Percentiles rank a stretch among this genome's conserved stretches.
phyloP scores from a whole-genome alignment of 2,888 invertebrate genomes.

The Sylvicola cinctus region DNA sequence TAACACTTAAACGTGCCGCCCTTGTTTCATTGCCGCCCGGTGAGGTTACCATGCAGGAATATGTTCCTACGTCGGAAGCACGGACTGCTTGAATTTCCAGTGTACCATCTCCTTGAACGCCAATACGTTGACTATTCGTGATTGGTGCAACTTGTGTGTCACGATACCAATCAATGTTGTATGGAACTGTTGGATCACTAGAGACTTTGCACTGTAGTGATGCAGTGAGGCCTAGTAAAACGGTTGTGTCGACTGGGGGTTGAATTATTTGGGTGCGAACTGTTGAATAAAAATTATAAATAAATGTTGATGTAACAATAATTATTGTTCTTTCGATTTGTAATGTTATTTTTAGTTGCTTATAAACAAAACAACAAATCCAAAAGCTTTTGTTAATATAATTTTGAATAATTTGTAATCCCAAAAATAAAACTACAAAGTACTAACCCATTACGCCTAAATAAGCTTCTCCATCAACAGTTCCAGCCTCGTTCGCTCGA shows the following conservation, averaged over 20 bases:
- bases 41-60: slow-evolving; percentile 66
- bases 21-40: slow-evolving; percentile 86
- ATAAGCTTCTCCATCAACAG: slow-evolving; percentile 60
- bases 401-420: not conserved
- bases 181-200: slow-evolving; percentile 72
- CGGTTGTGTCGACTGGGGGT: slow-evolving; percentile 79
- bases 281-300: slow-evolving; percentile 22
- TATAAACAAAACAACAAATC: not conserved
- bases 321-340: slow-evolving; percentile 5
- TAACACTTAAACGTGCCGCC: slow-evolving; percentile 63
- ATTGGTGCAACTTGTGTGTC: slow-evolving; percentile 48
- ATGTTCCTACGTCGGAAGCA: slow-evolving; percentile 83
- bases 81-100: slow-evolving; percentile 73
- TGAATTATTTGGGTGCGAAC: slow-evolving; percentile 86
- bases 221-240: slow-evolving; percentile 81
- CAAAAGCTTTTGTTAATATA: not conserved
- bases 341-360: slow-evolving; percentile 1
- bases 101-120: slow-evolving; percentile 61
- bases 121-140: slow-evolving; percentile 45
- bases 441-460: slow-evolving; percentile 60
- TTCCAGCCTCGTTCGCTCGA: slow-evolving; percentile 76
- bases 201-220: slow-evolving; percentile 87
- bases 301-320: slow-evolving; percentile 4
- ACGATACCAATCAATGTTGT: slow-evolving; percentile 74
- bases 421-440: slow-evolving; percentile 5